A percentile compares a stretch with the other conserved stretches of the same genome.
Conservation (phyloP, 2,888 invertebrate species). For the Andrena chrysosceles region DNA sequence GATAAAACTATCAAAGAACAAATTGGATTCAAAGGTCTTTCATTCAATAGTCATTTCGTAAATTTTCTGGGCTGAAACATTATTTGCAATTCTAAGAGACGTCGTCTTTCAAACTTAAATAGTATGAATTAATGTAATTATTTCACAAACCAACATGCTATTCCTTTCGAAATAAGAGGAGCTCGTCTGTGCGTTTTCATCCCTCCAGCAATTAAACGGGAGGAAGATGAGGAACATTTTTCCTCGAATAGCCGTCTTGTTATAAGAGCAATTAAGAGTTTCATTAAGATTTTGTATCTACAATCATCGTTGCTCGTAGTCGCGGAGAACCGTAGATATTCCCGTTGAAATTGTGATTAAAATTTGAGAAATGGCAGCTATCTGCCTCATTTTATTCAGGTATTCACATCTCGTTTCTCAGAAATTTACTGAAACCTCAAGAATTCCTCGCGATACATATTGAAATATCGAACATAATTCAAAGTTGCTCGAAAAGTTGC, state of each 20-base stretch:
- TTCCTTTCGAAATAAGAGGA: not conserved
- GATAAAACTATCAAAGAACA: too few species aligned
- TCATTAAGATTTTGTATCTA: slow-evolving; percentile 29
- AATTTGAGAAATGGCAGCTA: slow-evolving; percentile 2
- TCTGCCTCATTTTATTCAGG: not conserved
- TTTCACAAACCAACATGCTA: not conserved
- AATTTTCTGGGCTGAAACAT: not conserved
- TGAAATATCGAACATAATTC: not conserved
- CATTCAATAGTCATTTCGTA: too few species aligned
- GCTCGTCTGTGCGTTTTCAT: not conserved
- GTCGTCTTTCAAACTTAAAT: too few species aligned
- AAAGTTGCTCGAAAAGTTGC: not conserved
- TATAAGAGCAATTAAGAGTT: slow-evolving; percentile 24
- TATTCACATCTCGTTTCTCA: slow-evolving; percentile 1
- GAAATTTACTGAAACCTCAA: too few species aligned
- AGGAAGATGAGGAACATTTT: slow-evolving; percentile 6
- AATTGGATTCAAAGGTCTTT: too few species aligned
- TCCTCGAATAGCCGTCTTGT: not conserved
- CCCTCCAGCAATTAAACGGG: slow-evolving; percentile 12
- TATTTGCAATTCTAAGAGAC: not conserved
- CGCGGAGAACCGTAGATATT: not conserved
- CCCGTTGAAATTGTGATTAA: slow-evolving; percentile 3
- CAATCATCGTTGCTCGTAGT: not conserved
- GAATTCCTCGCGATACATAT: not conserved
- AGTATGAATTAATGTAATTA: not conserved